Evolutionary conservation across 1,140 invertebrate genomes (phyloP).

Genomic region (Drosophila pseudoananassae): DNA sequence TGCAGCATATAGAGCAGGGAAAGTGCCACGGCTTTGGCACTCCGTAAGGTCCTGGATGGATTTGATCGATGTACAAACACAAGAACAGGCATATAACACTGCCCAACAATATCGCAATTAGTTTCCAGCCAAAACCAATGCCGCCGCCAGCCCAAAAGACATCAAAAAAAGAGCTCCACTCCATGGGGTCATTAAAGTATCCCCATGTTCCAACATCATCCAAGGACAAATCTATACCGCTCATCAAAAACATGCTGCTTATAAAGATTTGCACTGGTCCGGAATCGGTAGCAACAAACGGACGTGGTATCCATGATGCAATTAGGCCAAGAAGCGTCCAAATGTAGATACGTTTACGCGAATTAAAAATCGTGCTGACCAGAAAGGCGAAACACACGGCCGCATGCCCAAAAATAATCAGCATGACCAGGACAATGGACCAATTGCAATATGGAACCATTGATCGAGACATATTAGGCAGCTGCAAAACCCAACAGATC

Average conservation of each 20-base stretch:
- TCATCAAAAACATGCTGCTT: not conserved
- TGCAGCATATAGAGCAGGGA: slow-evolving; percentile 86
- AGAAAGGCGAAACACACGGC: slow-evolving; percentile 85
- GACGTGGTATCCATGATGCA: not conserved
- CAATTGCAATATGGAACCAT: not conserved
- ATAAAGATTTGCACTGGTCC: not conserved
- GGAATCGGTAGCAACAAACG: not conserved
- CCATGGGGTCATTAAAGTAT: not conserved
- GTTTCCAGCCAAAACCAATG: slow-evolving; percentile 86
- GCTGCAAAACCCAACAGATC: slow-evolving; percentile 82
- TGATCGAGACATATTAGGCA: not conserved
- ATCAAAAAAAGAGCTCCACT: slow-evolving; percentile 12
- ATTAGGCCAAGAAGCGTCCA: not conserved
- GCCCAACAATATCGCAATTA: slow-evolving; percentile 84
- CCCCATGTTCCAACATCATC: not conserved
- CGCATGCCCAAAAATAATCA: slow-evolving; percentile 66
- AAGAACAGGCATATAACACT: slow-evolving; percentile 84
- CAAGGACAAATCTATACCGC: not conserved
- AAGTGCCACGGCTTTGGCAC: slow-evolving; percentile 90
- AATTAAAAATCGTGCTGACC: slow-evolving; percentile 86
- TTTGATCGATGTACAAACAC: slow-evolving; percentile 89
- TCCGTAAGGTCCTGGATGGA: slow-evolving; percentile 88
- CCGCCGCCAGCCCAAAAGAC: not conserved
- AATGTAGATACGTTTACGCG: slow-evolving; percentile 29
- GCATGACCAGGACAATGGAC: slow-evolving; percentile 13